Conservation (phyloP, 1,140 invertebrate genomes). For the Drosophila kohkoa region DNA sequence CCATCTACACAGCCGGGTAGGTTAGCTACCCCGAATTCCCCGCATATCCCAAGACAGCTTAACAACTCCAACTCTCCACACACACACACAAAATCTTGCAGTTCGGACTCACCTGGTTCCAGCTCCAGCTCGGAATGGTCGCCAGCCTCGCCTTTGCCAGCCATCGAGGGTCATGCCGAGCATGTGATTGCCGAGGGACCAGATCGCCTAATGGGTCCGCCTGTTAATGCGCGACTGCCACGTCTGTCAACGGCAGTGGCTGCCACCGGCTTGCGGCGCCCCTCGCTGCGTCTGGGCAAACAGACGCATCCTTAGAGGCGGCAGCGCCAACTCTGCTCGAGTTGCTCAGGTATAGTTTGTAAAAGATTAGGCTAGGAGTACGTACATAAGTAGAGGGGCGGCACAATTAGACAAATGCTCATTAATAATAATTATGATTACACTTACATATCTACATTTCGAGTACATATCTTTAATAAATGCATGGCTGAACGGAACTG, state of each 20-base stretch:
- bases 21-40: neutral
- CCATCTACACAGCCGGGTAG: conserved; percentile 83
- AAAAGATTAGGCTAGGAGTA: conserved; percentile 40
- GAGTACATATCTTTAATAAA: conserved; percentile 36
- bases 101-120: conserved; percentile 82
- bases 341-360: conserved; percentile 71
- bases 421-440: conserved; percentile 28
- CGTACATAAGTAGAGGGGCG: neutral
- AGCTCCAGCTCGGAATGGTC: conserved; percentile 84
- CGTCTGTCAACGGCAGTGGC: conserved; percentile 52
- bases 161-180: conserved; percentile 68
- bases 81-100: conserved; percentile 19
- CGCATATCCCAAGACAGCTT: neutral
- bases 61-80: neutral
- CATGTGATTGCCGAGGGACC: conserved; percentile 57
- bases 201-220: conserved; percentile 81
- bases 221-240: conserved; percentile 77
- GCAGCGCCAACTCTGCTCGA: conserved; percentile 41
- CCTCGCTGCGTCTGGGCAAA: conserved; percentile 60
- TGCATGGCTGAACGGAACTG: conserved; percentile 6
- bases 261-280: conserved; percentile 40
- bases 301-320: conserved; percentile 57
- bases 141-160: conserved; percentile 77
- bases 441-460: conserved; percentile 10
- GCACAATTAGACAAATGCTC: conserved; percentile 28